phyloP scores from a whole-genome alignment of 1,140 invertebrate genomes.

The roundworm (Caenorhabditis elegans) region DNA sequence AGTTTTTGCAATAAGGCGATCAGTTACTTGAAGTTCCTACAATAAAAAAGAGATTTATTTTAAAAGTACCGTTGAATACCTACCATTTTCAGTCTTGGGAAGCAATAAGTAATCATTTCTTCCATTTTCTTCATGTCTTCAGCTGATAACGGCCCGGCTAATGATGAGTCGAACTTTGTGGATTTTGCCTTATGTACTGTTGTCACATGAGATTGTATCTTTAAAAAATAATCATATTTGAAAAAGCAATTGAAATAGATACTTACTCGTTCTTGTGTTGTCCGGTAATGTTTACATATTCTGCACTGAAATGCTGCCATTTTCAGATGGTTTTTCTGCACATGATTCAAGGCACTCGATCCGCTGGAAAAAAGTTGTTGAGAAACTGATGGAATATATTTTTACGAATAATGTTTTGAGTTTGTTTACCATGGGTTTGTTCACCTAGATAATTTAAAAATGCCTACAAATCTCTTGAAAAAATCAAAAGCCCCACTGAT shows the following conservation, averaged over 20 bases:
- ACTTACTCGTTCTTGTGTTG: constrained; percentile 35
- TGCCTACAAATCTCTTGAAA: too few relatives aligned
- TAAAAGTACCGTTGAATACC: too few relatives aligned
- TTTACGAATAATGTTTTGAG: too few relatives aligned
- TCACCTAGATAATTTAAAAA: too few relatives aligned
- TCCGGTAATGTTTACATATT: constrained; percentile 42
- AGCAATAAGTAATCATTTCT: constrained; percentile 40
- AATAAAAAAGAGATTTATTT: background rate
- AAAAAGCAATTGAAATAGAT: background rate
- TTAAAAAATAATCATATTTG: background rate
- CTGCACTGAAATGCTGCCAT: constrained; percentile 43
- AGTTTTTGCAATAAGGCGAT: constrained; percentile 24
- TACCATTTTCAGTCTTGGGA: constrained; percentile 37
- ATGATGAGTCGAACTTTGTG: constrained; percentile 22
- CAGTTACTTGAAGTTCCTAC: constrained; percentile 33
- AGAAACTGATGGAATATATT: too few relatives aligned
- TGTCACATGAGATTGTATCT: constrained; percentile 44
- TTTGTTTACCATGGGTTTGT: too few relatives aligned
- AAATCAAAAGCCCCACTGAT: too few relatives aligned
- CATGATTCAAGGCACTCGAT: constrained; percentile 28
- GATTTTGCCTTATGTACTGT: constrained; percentile 40
- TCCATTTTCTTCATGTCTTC: constrained; percentile 38
- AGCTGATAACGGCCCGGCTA: constrained; percentile 34
- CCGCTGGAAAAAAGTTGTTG: too few relatives aligned
- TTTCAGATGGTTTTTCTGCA: constrained; percentile 39